Percentiles rank a stretch among this genome's conserved stretches.
phyloP scores from a whole-genome alignment of 92 coral and sea anemone genomes.

The Parazoanthus atlanticus region DNA sequence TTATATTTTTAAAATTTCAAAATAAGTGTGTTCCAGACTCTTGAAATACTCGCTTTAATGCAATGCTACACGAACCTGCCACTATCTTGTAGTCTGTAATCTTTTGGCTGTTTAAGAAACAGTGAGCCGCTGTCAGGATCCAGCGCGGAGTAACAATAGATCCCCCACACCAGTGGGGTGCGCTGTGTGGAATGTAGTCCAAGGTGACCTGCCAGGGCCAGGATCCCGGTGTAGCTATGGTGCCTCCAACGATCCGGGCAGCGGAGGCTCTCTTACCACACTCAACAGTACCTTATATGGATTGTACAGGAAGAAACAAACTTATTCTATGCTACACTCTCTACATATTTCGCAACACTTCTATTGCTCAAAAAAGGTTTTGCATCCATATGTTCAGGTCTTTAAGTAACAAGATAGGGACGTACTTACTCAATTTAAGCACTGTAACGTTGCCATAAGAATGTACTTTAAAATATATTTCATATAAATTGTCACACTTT shows the following conservation, averaged over 20 bases:
- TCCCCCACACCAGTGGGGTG: slow-evolving; percentile 91
- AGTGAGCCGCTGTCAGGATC: slow-evolving; percentile 94
- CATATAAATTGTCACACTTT: too few relatives aligned
- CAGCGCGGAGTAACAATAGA: slow-evolving; percentile 73
- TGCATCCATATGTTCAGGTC: too few relatives aligned
- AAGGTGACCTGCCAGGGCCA: slow-evolving; percentile 98
- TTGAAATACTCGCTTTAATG: background rate
- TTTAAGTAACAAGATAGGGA: too few relatives aligned
- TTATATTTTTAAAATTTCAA: too few relatives aligned
- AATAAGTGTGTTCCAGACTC: background rate
- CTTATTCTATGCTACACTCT: background rate
- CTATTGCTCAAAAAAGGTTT: too few relatives aligned
- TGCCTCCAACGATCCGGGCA: slow-evolving; percentile 87
- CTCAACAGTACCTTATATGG: slow-evolving; percentile 47
- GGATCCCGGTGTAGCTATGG: slow-evolving; percentile 69
- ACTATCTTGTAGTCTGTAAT: slow-evolving; percentile 64
- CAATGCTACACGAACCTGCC: slow-evolving; percentile 56
- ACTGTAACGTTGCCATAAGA: too few relatives aligned
- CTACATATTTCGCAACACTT: too few relatives aligned
- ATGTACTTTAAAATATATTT: too few relatives aligned
- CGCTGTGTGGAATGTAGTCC: slow-evolving; percentile 58
- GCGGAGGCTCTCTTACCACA: slow-evolving; percentile 71
- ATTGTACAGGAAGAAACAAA: background rate
- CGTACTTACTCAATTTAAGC: too few relatives aligned
- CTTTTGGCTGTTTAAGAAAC: slow-evolving; percentile 68